Evolutionary conservation across 2,888 invertebrate species (phyloP).

Genomic region (Branchellion lobata): DNA sequence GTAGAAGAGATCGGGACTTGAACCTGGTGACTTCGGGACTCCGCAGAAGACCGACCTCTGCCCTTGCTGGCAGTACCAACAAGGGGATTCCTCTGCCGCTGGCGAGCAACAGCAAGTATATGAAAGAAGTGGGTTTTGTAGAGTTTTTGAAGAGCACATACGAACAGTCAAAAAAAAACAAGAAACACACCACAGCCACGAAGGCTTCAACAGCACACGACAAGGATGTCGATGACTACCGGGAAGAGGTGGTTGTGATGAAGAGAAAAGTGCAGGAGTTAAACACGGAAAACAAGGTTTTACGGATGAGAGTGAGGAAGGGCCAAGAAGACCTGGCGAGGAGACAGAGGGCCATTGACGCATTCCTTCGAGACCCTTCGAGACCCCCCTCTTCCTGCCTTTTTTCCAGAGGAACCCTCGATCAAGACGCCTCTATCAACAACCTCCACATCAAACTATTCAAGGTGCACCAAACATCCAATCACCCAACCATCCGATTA

Average conservation of each 20-base stretch:
- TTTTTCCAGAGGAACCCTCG: background rate
- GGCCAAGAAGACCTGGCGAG: background rate
- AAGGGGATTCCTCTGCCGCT: background rate
- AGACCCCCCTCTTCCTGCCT: background rate
- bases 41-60: background rate
- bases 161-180: no score
- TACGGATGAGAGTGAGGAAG: slow-evolving; percentile 1
- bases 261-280: background rate
- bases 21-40: background rate
- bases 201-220: background rate
- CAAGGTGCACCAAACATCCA: background rate
- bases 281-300: background rate
- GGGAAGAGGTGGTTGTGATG: background rate
- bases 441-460: slow-evolving; percentile 13
- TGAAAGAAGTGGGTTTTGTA: slow-evolving; percentile 2
- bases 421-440: background rate
- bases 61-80: background rate
- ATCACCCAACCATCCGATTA: no score
- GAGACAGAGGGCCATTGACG: background rate
- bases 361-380: background rate
- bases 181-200: no score
- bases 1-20: background rate
- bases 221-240: background rate
- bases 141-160: slow-evolving; percentile 3
- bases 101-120: background rate